Conservation (phyloP, 1,140 invertebrate species). For the Coenobita brevimanus region DNA sequence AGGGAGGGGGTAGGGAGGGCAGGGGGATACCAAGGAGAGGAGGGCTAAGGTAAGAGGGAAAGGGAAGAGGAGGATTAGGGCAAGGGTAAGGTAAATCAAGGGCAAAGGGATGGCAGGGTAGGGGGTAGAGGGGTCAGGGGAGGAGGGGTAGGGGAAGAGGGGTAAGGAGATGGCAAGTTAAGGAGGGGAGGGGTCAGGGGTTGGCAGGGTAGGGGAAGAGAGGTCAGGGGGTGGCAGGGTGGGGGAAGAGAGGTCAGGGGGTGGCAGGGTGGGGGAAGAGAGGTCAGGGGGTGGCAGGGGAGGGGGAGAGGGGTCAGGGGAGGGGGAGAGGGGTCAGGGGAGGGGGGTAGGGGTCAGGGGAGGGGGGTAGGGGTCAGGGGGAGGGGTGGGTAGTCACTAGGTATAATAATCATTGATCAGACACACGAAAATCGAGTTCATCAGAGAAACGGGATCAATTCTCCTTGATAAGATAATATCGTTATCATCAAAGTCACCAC, state of each 20-base stretch:
- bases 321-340: not conserved
- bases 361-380: too few relatives aligned
- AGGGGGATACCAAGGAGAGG: not conserved
- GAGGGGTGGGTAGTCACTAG: too few relatives aligned
- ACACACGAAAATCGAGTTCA: slow-evolving; percentile 25
- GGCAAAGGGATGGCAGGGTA: not conserved
- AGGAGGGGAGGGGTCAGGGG: not conserved
- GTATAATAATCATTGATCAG: slow-evolving; percentile 38
- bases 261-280: not conserved
- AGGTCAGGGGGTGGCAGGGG: not conserved
- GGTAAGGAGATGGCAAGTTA: not conserved
- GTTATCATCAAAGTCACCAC: slow-evolving; percentile 59
- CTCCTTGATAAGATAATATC: slow-evolving; percentile 47
- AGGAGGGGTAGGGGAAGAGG: not conserved
- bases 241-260: not conserved
- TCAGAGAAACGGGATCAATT: slow-evolving; percentile 52
- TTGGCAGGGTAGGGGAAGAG: not conserved
- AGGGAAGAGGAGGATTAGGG: not conserved
- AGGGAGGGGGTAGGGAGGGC: not conserved
- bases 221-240: too few relatives aligned
- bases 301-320: not conserved
- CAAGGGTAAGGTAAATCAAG: not conserved
- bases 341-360: not conserved
- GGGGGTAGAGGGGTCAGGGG: not conserved
- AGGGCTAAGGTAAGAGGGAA: not conserved